Conservation (phyloP, 1,140 invertebrate species). For the Lepidurus packardi region DNA sequence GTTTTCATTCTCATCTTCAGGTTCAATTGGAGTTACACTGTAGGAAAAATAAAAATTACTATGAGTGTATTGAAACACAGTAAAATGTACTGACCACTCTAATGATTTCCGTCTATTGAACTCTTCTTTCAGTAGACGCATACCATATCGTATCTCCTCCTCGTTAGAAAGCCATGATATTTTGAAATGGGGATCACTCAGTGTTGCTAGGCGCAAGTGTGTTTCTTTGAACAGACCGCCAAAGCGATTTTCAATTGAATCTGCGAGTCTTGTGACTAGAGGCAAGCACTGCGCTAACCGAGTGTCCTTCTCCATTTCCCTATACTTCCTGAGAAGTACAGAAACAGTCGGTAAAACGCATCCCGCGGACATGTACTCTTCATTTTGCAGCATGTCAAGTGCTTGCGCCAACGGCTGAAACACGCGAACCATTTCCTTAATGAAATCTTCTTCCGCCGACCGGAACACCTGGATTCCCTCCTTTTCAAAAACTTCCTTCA, state of each 20-base stretch:
- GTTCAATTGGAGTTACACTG: neutral
- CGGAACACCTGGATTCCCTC: neutral
- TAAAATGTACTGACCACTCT: constrained; percentile 14
- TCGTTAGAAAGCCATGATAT: too few relatives aligned
- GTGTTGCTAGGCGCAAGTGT: too few relatives aligned
- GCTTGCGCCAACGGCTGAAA: neutral
- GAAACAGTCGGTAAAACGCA: neutral
- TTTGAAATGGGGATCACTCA: too few relatives aligned
- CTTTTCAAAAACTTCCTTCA: neutral
- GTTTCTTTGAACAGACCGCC: neutral
- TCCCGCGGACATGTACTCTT: neutral
- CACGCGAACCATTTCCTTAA: neutral
- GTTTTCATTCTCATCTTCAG: neutral
- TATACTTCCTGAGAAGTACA: neutral
- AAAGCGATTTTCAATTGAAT: neutral
- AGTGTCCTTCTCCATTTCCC: neutral
- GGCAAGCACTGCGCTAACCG: neutral
- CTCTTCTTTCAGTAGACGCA: constrained; percentile 22
- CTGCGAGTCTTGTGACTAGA: neutral
- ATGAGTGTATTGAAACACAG: neutral
- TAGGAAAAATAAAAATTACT: neutral
- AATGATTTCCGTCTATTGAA: constrained; percentile 22
- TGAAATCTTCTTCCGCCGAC: neutral
- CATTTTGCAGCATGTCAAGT: neutral
- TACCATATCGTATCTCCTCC: neutral